Conservation (phyloP, 2,888 invertebrate genomes). For the Thereva nobilitata region DNA sequence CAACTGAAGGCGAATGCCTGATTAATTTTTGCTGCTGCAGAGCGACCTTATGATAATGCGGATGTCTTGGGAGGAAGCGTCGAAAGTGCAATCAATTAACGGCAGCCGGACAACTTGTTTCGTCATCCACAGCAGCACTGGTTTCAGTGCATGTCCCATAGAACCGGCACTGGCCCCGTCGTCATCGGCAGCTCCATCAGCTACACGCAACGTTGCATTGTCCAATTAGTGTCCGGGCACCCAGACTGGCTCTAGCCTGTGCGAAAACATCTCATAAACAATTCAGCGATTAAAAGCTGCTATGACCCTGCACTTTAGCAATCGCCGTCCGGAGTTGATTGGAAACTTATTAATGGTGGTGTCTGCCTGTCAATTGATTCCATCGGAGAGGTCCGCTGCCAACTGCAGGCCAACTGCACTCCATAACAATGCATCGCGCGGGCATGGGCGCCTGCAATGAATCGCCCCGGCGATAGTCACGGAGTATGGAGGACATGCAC, state of each 20-base stretch:
- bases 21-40: conserved; percentile 16
- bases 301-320: conserved; percentile 23
- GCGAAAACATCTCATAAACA: conserved; percentile 19
- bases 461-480: too few relatives aligned
- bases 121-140: conserved; percentile 2
- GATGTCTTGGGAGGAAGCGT: too few relatives aligned
- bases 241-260: conserved; percentile 14
- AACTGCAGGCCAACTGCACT: too few relatives aligned
- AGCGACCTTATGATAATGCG: conserved; percentile 9
- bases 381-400: conserved; percentile 20
- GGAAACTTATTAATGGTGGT: conserved; percentile 30
- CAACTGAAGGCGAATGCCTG: conserved; percentile 16
- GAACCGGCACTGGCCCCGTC: background rate
- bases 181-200: background rate
- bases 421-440: too few relatives aligned
- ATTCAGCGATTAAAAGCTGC: conserved; percentile 32
- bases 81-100: too few relatives aligned
- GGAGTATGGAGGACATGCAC: too few relatives aligned
- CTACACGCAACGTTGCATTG: conserved; percentile 17
- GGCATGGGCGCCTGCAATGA: too few relatives aligned
- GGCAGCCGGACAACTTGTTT: too few relatives aligned
- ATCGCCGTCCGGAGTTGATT: conserved; percentile 33
- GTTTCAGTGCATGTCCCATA: background rate
- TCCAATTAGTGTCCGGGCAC: conserved; percentile 20
- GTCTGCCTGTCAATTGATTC: conserved; percentile 33